phyloP scores from a whole-genome alignment of 2,888 invertebrate species.

The Ophraella communa region DNA sequence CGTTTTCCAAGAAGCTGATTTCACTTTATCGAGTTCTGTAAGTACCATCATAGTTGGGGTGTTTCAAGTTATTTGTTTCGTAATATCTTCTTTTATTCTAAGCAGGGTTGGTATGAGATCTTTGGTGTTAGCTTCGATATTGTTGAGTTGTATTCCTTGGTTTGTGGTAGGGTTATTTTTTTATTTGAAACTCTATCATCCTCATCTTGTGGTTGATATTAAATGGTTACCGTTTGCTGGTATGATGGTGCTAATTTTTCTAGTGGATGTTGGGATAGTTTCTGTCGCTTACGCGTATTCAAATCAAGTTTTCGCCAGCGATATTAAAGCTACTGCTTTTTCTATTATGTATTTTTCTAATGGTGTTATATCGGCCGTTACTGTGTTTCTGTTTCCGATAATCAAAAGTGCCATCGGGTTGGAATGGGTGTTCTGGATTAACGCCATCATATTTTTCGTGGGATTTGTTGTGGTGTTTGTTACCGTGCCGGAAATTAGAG shows the following conservation, averaged over 20 bases:
- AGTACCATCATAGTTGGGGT: slow-evolving; percentile 78
- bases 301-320: slow-evolving; percentile 80
- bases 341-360: slow-evolving; percentile 58
- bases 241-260: slow-evolving; percentile 73
- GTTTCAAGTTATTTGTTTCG: slow-evolving; percentile 76
- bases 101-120: slow-evolving; percentile 76
- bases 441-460: slow-evolving; percentile 32
- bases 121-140: slow-evolving; percentile 68
- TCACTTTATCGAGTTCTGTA: slow-evolving; percentile 64
- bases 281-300: slow-evolving; percentile 82
- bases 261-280: slow-evolving; percentile 72
- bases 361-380: slow-evolving; percentile 34
- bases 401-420: slow-evolving; percentile 38
- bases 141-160: slow-evolving; percentile 66
- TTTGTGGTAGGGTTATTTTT: slow-evolving; percentile 37
- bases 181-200: slow-evolving; percentile 22
- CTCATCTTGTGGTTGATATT: slow-evolving; percentile 54
- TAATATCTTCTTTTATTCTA: slow-evolving; percentile 74
- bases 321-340: slow-evolving; percentile 67
- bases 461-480: slow-evolving; percentile 38
- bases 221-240: slow-evolving; percentile 75
- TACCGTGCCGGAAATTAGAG: slow-evolving; percentile 45
- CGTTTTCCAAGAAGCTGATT: slow-evolving; percentile 75
- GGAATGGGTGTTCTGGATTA: slow-evolving; percentile 41
- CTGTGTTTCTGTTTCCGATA: slow-evolving; percentile 42